These are phyloP conservation scores for Gymnocheta viridis DNA, from an alignment of 2,888 invertebrate genomes.

Conservation along the genomic window DNA sequence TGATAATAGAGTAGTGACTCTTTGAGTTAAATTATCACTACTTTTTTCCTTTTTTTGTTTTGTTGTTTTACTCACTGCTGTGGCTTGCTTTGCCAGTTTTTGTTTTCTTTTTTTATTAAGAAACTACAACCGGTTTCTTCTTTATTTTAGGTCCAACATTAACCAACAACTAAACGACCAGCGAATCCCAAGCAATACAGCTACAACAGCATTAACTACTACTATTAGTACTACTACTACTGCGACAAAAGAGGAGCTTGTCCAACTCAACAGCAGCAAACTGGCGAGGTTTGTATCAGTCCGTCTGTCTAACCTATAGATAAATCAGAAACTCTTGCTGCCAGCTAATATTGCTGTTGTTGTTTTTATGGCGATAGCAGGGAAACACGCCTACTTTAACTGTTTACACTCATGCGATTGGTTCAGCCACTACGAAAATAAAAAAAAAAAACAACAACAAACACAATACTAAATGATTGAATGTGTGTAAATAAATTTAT, in stretches of 20 bases:
- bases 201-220: conserved; percentile 7
- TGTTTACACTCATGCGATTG: conserved; percentile 56
- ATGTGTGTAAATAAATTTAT: conserved; percentile 6
- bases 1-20: conserved; percentile 68
- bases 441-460: neutral
- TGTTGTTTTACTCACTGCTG: conserved; percentile 66
- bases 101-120: neutral
- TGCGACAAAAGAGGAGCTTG: conserved; percentile 29
- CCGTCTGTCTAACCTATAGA: conserved; percentile 15
- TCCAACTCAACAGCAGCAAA: conserved; percentile 28
- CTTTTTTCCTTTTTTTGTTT: conserved; percentile 62
- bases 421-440: conserved; percentile 39
- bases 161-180: conserved; percentile 4
- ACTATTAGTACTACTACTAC: conserved; percentile 31
- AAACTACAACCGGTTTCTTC: conserved; percentile 70
- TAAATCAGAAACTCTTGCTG: conserved; percentile 46
- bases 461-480: conserved; percentile 1
- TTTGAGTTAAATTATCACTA: conserved; percentile 67
- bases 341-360: conserved; percentile 2
- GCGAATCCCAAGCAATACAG: conserved; percentile 27
- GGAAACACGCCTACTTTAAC: conserved; percentile 67
- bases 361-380: conserved; percentile 40
- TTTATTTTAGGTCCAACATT: conserved; percentile 1
- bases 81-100: conserved; percentile 63
- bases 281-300: neutral